Base-by-base conservation (phyloP, 1,140 invertebrate genomes). In the Drosophila kurseongensis region DNA sequence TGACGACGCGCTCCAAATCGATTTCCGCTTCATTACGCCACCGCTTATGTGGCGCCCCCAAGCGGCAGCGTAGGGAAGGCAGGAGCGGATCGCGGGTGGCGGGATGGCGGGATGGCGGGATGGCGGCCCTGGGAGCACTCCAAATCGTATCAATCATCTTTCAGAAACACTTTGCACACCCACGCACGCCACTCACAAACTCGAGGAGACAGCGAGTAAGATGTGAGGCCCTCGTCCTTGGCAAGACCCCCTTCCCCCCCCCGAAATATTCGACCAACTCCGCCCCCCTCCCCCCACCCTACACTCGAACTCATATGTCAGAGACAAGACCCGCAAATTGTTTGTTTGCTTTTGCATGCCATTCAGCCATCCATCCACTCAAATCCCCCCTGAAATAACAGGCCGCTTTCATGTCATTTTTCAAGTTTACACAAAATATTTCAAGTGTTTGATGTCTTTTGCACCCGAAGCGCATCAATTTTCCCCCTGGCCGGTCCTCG, bases 351-450 rank as follows among this genome's bases (percentile, higher is more conserved):
- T 78, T 78, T 86, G 57, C 69, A 78, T 83, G 65, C 71, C 75
- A 62, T 47, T 54, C 51, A 40, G 35, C 51, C 50, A 55, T 44
- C 48, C 48, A 50, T 50, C 48, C 48, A 35, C 27, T 50, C 48
- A n/a, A 35, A 35, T 0, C 27, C 29, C 48, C 29, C 48, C 41
- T 81, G 61, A 57, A 78, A 59, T 78, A 71, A 67, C 35, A 47
- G 61, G 36, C 42, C 69, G 69, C 66, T 78, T 81, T 86, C 71
- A 82, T 88, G 83, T 86, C 75, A 88, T 86, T 86, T 86, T 86
- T 86, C 83, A 86, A 86, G 83, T 86, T 88, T 83, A 80, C 83
- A 88, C 79, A 83, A 86, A 86, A 88, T 86, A 88, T 83, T 80
- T 88, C 75, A 69, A 86, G 84, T 88, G 83, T 83, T 86, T 86